Conservation (phyloP, 2,888 invertebrate species). For the Theretra japonica region DNA sequence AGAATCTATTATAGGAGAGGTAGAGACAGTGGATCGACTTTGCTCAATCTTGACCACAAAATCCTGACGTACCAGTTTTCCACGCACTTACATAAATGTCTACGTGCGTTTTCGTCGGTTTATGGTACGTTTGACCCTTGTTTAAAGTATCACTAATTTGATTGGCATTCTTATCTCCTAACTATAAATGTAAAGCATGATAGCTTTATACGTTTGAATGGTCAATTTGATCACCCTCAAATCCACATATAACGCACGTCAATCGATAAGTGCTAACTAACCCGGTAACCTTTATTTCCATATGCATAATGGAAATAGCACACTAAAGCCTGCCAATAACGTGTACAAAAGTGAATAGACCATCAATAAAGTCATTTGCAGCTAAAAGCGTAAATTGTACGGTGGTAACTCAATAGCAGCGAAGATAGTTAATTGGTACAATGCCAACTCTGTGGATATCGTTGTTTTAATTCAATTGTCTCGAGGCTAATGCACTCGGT, state of each 20-base stretch:
- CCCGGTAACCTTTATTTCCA: conserved; percentile 36
- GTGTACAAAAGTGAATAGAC: conserved; percentile 61
- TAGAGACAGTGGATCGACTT: too few species aligned
- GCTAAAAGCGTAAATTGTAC: conserved; percentile 69
- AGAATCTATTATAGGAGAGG: background rate
- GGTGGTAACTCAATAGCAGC: conserved; percentile 62
- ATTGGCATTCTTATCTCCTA: too few species aligned
- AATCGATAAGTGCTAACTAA: background rate
- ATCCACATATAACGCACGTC: background rate
- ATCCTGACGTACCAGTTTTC: too few species aligned
- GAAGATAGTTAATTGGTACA: conserved; percentile 73
- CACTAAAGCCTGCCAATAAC: conserved; percentile 51
- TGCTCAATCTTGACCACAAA: too few species aligned
- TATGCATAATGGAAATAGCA: conserved; percentile 42
- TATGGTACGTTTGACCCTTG: too few species aligned
- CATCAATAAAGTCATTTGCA: conserved; percentile 73
- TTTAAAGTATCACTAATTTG: too few species aligned
- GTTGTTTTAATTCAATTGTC: conserved; percentile 75
- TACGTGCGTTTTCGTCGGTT: too few species aligned
- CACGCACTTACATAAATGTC: too few species aligned
- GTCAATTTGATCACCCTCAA: background rate
- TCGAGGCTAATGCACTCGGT: conserved; percentile 65
- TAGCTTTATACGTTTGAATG: background rate
- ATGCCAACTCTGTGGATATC: conserved; percentile 72
- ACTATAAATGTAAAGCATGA: background rate